Conservation (phyloP, 2,888 invertebrate genomes). For the Epinotia brunnichana region DNA sequence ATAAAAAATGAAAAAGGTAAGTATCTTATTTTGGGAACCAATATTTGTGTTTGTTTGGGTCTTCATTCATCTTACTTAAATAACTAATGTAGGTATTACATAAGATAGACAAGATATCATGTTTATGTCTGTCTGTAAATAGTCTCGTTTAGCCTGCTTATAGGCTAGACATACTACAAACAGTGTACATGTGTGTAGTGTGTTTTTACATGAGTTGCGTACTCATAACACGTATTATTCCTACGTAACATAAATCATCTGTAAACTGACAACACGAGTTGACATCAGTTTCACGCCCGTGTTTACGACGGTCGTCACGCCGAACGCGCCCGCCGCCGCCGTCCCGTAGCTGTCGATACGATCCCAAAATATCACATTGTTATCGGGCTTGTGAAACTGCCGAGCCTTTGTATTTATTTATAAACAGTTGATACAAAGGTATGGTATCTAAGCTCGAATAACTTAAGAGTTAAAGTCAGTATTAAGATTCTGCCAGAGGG, state of each 20-base stretch:
- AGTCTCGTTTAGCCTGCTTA: neutral
- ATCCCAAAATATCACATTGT: slow-evolving; percentile 38
- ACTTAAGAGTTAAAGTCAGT: neutral
- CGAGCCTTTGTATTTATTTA: neutral
- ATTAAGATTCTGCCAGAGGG: too few relatives aligned
- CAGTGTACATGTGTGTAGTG: neutral
- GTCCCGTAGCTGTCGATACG: slow-evolving; percentile 13
- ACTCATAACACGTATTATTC: neutral
- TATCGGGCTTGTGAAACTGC: slow-evolving; percentile 5
- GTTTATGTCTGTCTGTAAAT: too few relatives aligned
- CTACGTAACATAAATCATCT: slow-evolving; percentile 14
- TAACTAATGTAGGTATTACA: neutral
- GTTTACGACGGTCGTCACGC: slow-evolving; percentile 31
- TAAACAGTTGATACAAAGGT: neutral
- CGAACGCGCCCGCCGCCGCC: neutral
- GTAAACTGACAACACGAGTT: slow-evolving; percentile 19
- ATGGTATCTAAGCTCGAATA: neutral
- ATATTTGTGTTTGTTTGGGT: neutral
- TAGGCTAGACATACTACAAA: slow-evolving; percentile 4
- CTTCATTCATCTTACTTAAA: neutral
- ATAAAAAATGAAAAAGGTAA: too few relatives aligned
- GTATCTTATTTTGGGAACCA: neutral
- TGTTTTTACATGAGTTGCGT: neutral
- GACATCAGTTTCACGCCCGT: slow-evolving; percentile 24
- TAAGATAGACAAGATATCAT: neutral